Conservation (phyloP, 2,888 invertebrate genomes). For the Heteromyza rotundicornis region DNA sequence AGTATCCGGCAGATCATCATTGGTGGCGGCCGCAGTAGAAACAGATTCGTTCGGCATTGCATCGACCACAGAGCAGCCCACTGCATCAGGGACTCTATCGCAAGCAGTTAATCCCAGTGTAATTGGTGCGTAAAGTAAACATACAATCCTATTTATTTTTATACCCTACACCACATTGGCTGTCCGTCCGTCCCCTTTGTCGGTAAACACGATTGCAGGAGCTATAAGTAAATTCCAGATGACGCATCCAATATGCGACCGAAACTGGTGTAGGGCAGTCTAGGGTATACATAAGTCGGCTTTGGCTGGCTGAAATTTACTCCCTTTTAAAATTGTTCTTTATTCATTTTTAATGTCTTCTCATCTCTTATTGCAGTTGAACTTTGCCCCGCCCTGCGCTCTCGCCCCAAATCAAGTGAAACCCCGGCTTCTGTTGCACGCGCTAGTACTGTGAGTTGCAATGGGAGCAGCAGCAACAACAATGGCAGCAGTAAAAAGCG, state of each 20-base stretch:
- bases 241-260: too few species aligned
- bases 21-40: conserved; percentile 15
- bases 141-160: too few species aligned
- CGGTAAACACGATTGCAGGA: too few species aligned
- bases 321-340: conserved; percentile 3
- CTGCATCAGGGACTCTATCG: conserved; percentile 27
- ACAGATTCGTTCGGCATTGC: conserved; percentile 25
- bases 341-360: background rate
- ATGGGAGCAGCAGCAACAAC: conserved; percentile 37
- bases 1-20: conserved; percentile 15
- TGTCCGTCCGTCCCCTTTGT: background rate
- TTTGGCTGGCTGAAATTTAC: background rate
- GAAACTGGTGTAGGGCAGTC: too few species aligned
- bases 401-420: conserved; percentile 49
- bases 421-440: conserved; percentile 27
- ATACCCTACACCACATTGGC: background rate
- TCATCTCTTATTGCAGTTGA: conserved; percentile 35
- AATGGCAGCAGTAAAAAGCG: conserved; percentile 56
- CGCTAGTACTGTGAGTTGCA: conserved; percentile 15
- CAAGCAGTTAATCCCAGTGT: conserved; percentile 32
- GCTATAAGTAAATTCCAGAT: too few species aligned
- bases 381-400: conserved; percentile 45
- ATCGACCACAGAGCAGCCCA: conserved; percentile 32
- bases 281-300: too few species aligned
- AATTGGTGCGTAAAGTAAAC: conserved; percentile 39